Conservation (phyloP, 1,140 invertebrate genomes). For the Centruroides vittatus region DNA sequence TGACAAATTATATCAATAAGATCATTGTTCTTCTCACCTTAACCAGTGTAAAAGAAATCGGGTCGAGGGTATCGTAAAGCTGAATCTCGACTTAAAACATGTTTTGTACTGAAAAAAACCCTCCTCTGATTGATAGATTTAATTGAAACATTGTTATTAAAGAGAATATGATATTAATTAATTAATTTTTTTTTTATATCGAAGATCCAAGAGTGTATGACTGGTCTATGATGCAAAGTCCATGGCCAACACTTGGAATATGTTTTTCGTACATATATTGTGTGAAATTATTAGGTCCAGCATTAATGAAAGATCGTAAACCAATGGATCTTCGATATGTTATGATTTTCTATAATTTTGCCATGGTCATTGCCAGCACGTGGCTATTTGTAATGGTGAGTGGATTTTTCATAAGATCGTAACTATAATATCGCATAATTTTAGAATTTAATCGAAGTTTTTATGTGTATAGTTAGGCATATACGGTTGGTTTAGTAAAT, state of each 20-base stretch:
- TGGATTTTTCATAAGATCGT: neutral
- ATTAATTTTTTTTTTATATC: conserved; percentile 21
- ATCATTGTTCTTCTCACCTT: too few relatives aligned
- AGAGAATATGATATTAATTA: too few relatives aligned
- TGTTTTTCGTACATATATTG: conserved; percentile 34
- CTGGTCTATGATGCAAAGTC: conserved; percentile 82
- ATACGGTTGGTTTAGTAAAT: conserved; percentile 18
- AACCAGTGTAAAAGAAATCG: too few relatives aligned
- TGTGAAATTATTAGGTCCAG: conserved; percentile 44
- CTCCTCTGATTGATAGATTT: too few relatives aligned
- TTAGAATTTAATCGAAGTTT: neutral
- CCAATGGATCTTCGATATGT: conserved; percentile 60
- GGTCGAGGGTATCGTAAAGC: too few relatives aligned
- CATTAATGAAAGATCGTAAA: conserved; percentile 62
- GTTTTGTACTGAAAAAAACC: too few relatives aligned
- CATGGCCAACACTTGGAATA: conserved; percentile 64
- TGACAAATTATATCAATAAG: too few relatives aligned
- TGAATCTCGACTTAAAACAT: too few relatives aligned
- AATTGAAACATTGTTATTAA: too few relatives aligned
- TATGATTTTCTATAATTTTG: conserved; percentile 71
- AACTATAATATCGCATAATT: neutral
- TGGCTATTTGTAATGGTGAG: conserved; percentile 15
- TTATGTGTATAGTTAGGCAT: conserved; percentile 15
- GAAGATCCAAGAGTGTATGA: conserved; percentile 73
- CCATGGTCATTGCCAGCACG: conserved; percentile 39